Conservation (phyloP, 1,140 invertebrate genomes). For the Dinoponera quadriceps region DNA sequence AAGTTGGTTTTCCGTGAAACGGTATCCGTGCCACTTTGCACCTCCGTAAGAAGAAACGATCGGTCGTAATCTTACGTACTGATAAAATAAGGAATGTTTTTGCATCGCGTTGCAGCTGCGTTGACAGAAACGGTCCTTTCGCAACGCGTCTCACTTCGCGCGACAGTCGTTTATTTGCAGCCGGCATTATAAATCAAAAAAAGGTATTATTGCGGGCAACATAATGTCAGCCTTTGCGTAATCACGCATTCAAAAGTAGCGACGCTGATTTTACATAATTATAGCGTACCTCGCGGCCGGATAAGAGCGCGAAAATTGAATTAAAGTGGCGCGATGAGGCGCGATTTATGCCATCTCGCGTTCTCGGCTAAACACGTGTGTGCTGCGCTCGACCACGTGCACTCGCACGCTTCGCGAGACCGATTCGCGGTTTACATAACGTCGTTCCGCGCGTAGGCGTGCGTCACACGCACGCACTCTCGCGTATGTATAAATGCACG, state of each 20-base stretch:
- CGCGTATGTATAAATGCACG: no score
- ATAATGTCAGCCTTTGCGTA: neutral
- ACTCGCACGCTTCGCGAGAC: neutral
- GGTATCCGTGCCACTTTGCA: neutral
- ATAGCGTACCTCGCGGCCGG: neutral
- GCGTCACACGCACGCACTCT: slow-evolving; percentile 65
- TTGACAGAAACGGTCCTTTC: neutral
- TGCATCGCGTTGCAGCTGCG: neutral
- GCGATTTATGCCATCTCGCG: slow-evolving; percentile 3
- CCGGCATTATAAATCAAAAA: neutral
- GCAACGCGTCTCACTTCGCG: neutral
- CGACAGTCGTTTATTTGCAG: neutral
- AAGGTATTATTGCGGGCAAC: neutral
- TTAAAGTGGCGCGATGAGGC: neutral
- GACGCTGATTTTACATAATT: slow-evolving; percentile 7
- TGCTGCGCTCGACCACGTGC: slow-evolving; percentile 61
- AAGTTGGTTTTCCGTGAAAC: neutral
- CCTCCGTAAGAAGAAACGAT: neutral
- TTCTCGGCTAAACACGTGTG: slow-evolving; percentile 60
- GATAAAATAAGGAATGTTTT: slow-evolving; percentile 22
- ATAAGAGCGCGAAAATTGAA: slow-evolving; percentile 6
- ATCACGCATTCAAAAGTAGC: neutral
- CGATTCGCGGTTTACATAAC: slow-evolving; percentile 69
- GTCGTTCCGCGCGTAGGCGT: slow-evolving; percentile 46
- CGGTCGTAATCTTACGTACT: neutral